These are phyloP conservation scores for Scaptomyza polygonia DNA, from an alignment of 2,888 invertebrate species.

Conservation along the genomic window DNA sequence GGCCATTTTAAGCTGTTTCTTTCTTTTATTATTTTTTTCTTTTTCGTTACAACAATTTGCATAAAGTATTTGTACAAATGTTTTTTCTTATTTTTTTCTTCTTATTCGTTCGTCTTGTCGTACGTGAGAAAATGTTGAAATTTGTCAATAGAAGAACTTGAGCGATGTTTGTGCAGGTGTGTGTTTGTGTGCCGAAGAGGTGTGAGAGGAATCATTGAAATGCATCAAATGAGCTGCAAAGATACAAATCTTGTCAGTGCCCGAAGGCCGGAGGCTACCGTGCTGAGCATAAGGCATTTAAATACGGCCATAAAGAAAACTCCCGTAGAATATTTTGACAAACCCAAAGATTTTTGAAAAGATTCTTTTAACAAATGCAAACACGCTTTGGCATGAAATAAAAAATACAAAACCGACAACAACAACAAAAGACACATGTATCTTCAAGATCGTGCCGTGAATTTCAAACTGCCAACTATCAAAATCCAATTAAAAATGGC, in stretches of 20 bases:
- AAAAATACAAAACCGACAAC: neutral
- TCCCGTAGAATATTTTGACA: slow-evolving; percentile 21
- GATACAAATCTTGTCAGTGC: slow-evolving; percentile 60
- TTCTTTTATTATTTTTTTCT: neutral
- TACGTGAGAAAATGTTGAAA: slow-evolving; percentile 74
- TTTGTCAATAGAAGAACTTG: slow-evolving; percentile 36
- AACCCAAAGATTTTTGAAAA: slow-evolving; percentile 20
- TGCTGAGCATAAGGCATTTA: slow-evolving; percentile 45
- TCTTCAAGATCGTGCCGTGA: slow-evolving; percentile 49
- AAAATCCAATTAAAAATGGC: slow-evolving; percentile 58
- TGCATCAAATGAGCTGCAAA: slow-evolving; percentile 66
- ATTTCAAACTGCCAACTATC: slow-evolving; percentile 49
- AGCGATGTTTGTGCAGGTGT: slow-evolving; percentile 33
- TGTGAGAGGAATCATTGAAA: slow-evolving; percentile 65
- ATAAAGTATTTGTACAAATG: slow-evolving; percentile 57
- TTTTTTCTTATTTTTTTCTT: slow-evolving; percentile 28
- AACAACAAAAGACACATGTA: slow-evolving; percentile 6
- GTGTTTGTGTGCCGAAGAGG: slow-evolving; percentile 12
- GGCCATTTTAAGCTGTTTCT: slow-evolving; percentile 31
- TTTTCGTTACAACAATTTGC: slow-evolving; percentile 58
- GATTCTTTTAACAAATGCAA: neutral
- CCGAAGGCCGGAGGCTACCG: slow-evolving; percentile 53
- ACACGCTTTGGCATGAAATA: slow-evolving; percentile 7
- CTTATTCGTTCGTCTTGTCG: slow-evolving; percentile 8
- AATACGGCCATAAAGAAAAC: slow-evolving; percentile 46